Conservation (phyloP, 1,140 invertebrate species). For the Drosophila ogumai region DNA sequence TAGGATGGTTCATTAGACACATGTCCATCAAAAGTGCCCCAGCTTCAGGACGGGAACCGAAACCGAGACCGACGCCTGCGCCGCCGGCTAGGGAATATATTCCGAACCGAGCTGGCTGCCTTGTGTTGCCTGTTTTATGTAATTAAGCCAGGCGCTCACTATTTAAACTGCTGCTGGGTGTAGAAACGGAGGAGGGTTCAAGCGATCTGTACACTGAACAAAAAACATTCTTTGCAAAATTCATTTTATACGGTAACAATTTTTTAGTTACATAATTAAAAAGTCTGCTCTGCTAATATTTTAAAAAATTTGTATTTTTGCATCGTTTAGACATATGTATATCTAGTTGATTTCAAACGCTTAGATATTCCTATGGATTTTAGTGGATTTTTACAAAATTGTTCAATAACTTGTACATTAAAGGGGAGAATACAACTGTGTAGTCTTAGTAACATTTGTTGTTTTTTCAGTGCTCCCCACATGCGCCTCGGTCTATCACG, state of each 20-base stretch:
- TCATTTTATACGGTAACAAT: too few species aligned
- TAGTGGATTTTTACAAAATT: too few species aligned
- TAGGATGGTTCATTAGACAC: conserved; percentile 76
- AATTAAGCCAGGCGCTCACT: conserved; percentile 81
- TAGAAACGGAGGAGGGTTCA: conserved; percentile 6
- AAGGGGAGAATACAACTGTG: too few species aligned
- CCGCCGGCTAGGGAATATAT: conserved; percentile 45
- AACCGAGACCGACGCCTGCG: conserved; percentile 33
- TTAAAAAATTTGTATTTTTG: neutral
- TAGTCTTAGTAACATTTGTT: neutral
- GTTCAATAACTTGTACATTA: too few species aligned
- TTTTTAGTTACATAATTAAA: too few species aligned
- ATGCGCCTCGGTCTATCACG: conserved; percentile 67
- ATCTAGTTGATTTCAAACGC: neutral
- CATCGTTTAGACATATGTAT: neutral
- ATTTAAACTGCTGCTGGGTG: conserved; percentile 71
- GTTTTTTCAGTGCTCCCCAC: conserved; percentile 22
- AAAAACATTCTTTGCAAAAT: neutral
- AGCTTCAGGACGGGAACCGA: conserved; percentile 13
- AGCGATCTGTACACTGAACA: neutral
- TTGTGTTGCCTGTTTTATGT: conserved; percentile 67
- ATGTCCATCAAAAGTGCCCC: conserved; percentile 66
- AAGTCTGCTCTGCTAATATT: too few species aligned
- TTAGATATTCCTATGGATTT: neutral
- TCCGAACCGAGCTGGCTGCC: conserved; percentile 17